Evolutionary conservation across 1,140 invertebrate genomes (phyloP), one percentile per base, ranked within the genome.

Genomic region (Drosophila ogumai): DNA sequence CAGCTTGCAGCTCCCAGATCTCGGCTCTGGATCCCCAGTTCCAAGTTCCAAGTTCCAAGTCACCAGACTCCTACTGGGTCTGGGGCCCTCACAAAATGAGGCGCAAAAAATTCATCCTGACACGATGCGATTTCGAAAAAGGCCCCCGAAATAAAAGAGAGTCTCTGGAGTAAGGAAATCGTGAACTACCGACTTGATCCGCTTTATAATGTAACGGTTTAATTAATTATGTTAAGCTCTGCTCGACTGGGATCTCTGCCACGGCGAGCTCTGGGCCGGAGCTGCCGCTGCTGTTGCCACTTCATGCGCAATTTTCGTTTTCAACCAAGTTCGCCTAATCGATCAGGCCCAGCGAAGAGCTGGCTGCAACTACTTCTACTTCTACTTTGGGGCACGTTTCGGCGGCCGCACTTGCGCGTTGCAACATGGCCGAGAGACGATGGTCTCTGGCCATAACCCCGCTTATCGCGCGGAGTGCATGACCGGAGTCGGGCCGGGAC

Each of bases 161-260:
- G 66, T 67, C 66, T 69, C 52, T 63, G 66, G 40, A 60, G 57
- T 59, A 52, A 66, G 82, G 85, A 82, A 90, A 87, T 90, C 86
- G 86, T 91, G 86, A 90, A 88, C 88, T 79, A 76, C 65, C 81
- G 66, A 86, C 72, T 86, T 90, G 81, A 90, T 88, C 85, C 85
- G 85, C 85, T 91, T 85, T 91, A 90, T 91, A 91, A 91, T 91
- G 90, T 91, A 91, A 91, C 90, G 90, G 90, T 91, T 91, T 91
- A 91, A 91, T 91, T 91, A 91, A 91, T 91, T 91, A 91, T 90
- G 84, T 91, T 91, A 84, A 82, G 82, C 81, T 80, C 57, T 46
- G 34, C 28, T 40, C 22, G 66, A 34, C 49, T 58, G 54, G 50
- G 36, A 34, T 44, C 75, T 43, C 28, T 61, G 66, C 44, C 44